phyloP scores from a whole-genome alignment of 2,113 vertebrate species.

The Suricata suricatta region DNA sequence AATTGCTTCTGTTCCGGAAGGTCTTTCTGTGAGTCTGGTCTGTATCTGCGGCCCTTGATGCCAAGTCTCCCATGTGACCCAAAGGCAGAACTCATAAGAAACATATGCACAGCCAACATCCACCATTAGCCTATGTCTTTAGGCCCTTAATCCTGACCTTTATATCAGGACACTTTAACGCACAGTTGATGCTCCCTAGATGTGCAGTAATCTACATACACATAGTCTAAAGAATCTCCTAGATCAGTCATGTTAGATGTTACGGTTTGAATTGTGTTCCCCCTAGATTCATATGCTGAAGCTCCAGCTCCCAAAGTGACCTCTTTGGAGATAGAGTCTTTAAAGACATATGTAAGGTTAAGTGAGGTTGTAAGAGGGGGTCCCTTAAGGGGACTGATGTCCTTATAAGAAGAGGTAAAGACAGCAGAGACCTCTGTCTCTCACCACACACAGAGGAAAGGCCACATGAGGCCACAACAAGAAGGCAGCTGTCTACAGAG shows the following conservation, averaged over 20 bases:
- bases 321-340: neutral
- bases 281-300: neutral
- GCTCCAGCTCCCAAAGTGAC: neutral
- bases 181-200: too few relatives aligned
- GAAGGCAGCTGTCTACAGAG: neutral
- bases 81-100: neutral
- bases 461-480: neutral
- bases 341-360: neutral
- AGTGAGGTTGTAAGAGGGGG: neutral
- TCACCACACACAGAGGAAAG: neutral
- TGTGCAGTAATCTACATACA: neutral
- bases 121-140: neutral
- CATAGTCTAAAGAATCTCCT: neutral
- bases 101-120: neutral
- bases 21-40: neutral
- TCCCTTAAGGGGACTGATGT: neutral
- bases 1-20: neutral
- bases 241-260: neutral
- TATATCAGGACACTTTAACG: neutral
- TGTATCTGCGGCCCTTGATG: neutral
- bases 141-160: neutral
- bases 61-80: neutral
- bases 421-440: neutral
- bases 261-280: neutral
- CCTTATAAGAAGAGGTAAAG: neutral